A percentile compares a stretch with the other conserved stretches of the same genome.
Evolutionary conservation across 2,888 invertebrate genomes (phyloP).

Genomic region (Hololepta plana): DNA sequence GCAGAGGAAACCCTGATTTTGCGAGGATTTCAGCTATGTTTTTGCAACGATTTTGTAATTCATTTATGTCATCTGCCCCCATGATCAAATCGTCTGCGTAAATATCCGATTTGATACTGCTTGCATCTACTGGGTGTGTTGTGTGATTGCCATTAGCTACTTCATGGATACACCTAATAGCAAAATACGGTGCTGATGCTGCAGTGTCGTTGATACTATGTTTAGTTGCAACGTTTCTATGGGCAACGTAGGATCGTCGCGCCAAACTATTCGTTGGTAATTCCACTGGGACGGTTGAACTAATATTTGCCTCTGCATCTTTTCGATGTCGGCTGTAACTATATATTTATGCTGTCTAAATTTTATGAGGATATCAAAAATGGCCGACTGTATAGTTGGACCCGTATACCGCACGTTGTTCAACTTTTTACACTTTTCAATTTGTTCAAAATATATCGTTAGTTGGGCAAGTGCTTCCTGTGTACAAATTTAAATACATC

Average conservation of each 20-base stretch:
- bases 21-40: no score
- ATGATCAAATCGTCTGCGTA: not conserved
- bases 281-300: not conserved
- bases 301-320: conserved; percentile 1
- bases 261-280: not conserved
- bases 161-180: not conserved
- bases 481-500: no score
- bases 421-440: not conserved
- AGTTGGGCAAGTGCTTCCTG: no score
- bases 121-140: not conserved
- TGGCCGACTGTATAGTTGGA: not conserved
- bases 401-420: not conserved
- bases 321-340: not conserved
- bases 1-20: no score
- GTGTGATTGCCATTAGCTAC: not conserved
- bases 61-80: no score
- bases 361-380: not conserved
- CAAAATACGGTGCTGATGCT: not conserved
- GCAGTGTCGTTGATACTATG: not conserved
- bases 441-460: no score
- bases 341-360: not conserved
- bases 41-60: no score
- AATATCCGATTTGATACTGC: not conserved
- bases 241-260: not conserved
- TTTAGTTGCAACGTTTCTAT: not conserved